Evolutionary conservation across 2,113 vertebrate species (phyloP).

Genomic region (Arvicanthis niloticus): DNA sequence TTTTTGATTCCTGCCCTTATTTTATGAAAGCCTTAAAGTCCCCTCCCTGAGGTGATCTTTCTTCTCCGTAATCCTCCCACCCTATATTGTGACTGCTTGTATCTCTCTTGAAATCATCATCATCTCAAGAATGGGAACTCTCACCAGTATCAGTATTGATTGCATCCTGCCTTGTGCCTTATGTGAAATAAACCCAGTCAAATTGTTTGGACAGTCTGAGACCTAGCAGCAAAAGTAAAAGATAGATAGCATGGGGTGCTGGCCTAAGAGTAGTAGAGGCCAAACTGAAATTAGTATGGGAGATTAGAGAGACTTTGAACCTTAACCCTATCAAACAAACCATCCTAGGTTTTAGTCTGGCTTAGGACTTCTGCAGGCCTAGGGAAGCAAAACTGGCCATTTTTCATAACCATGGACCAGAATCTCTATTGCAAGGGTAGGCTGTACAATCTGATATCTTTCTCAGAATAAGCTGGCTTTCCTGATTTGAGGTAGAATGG

Average conservation of each 20-base stretch:
- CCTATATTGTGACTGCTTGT: not conserved
- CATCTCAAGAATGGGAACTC: not conserved
- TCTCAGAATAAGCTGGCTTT: not conserved
- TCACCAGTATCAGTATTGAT: not conserved
- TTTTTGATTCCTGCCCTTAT: conserved; percentile 18
- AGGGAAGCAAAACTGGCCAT: not conserved
- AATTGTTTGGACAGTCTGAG: not conserved
- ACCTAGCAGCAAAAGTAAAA: not conserved
- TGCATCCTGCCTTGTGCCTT: not conserved
- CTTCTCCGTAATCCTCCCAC: not conserved
- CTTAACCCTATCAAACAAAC: not conserved
- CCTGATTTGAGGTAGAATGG: not conserved
- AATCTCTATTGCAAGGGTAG: not conserved
- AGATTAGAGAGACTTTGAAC: not conserved
- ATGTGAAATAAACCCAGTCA: not conserved
- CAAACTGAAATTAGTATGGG: not conserved
- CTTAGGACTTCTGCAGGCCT: conserved; percentile 23
- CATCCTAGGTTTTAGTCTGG: not conserved
- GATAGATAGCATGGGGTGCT: not conserved
- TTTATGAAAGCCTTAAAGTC: conserved; percentile 7
- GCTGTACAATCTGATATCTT: not conserved
- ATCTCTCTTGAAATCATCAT: not conserved
- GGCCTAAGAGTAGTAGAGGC: not conserved
- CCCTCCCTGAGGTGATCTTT: not conserved
- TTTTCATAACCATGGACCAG: not conserved